Evolutionary conservation across 2,113 vertebrate species (phyloP), one percentile per base, ranked within the genome.

Genomic region (Rhizomys pruinosus): DNA sequence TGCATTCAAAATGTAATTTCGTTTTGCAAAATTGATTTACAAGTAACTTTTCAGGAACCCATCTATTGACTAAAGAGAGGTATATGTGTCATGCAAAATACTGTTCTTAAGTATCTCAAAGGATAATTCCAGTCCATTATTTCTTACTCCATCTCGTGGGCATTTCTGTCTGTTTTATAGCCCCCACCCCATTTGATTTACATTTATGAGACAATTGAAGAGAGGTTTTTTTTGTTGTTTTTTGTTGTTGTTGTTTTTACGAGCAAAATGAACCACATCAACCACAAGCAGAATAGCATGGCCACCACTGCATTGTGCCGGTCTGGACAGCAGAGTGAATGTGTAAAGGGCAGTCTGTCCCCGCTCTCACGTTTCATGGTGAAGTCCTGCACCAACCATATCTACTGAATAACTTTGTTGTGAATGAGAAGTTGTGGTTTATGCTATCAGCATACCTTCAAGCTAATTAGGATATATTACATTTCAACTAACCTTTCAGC

Each of bases 1-100:
- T 95, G 82, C 89, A 93, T 82, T 96, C 94, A 96, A 93, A 96
- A 96, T 97, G 85, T 39, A 74, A 96, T 97, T 96, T 96, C 7
- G 22, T 92, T 96, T 96, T 88, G 29, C 86, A 87, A 90, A 95
- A 92, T 39, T 90, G 95, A 94, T 89, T 97, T 95, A 89, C 68
- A 94, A 97, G 89, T 89, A 97, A 96, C 91, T 97, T 92, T 96
- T 95, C 87, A 94, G 91, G 74, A 93, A 90, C 85, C 76, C 66
- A 32, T 96, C 90, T 93, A 89, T 61, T 68, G 71, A 93, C 79
- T 90, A 84, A 92, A 72, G 78, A 81, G 74, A 92, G 37, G 78
- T 84, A 89, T 87, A 57, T n/a, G 64, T 91, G 66, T 84, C 95
- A 95, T 92, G 95, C 93, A 94, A 95, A 96, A 20, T 19, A 77